phyloP scores from a whole-genome alignment of 2,888 invertebrate genomes.

The Chalcosyrphus nemorum region DNA sequence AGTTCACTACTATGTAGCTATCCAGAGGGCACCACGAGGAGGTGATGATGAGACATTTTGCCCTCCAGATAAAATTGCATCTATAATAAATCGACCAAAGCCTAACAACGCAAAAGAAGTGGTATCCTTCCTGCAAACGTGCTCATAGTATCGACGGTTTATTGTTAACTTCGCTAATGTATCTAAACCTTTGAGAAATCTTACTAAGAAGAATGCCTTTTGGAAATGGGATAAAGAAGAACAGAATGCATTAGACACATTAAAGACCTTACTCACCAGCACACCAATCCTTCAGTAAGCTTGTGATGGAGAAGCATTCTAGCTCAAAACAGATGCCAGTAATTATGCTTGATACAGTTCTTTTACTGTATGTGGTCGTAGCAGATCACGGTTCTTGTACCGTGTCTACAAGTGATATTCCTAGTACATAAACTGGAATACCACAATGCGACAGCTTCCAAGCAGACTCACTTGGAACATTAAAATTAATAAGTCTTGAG shows the following conservation, averaged over 20 bases:
- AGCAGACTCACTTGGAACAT: no score
- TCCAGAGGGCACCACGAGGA: no score
- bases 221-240: constrained; percentile 33
- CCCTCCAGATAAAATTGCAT: background rate
- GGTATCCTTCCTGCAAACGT: background rate
- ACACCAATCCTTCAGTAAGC: background rate
- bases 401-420: no score
- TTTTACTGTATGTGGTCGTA: no score
- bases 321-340: background rate
- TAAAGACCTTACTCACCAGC: background rate
- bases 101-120: background rate
- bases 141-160: constrained; percentile 53
- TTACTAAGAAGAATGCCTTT: constrained; percentile 74
- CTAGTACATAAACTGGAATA: no score
- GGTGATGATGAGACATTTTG: no score
- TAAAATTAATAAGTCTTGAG: no score
- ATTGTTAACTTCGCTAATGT: constrained; percentile 48
- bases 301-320: background rate
- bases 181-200: constrained; percentile 73
- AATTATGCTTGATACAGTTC: no score
- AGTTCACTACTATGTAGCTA: no score
- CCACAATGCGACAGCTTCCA: no score
- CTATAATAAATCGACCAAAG: background rate
- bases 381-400: no score
- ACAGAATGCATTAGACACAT: constrained; percentile 5